Percentiles rank a stretch among this genome's conserved stretches.
phyloP scores from a whole-genome alignment of 2,888 invertebrate species.

The Nomada ruficornis region DNA sequence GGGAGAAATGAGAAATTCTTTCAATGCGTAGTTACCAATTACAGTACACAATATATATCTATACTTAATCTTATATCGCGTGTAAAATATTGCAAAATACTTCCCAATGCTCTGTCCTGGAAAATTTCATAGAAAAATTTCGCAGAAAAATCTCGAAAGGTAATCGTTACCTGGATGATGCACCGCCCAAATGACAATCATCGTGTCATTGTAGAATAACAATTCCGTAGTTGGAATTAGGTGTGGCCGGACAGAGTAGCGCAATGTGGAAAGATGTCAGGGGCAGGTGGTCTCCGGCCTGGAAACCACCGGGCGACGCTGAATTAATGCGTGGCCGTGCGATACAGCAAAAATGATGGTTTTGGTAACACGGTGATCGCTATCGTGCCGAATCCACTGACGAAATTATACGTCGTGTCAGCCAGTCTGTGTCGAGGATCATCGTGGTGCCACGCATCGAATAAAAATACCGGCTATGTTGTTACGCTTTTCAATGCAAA shows the following conservation, averaged over 20 bases:
- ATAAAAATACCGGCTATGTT: not conserved
- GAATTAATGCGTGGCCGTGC: conserved; percentile 47
- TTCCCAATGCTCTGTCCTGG: too few species aligned
- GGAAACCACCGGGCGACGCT: conserved; percentile 16
- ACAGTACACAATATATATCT: too few species aligned
- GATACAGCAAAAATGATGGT: conserved; percentile 49
- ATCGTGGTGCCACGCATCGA: not conserved
- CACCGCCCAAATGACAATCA: too few species aligned
- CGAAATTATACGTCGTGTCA: conserved; percentile 53
- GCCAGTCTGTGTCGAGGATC: not conserved
- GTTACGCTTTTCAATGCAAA: not conserved
- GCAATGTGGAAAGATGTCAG: conserved; percentile 35
- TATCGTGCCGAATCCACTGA: conserved; percentile 59
- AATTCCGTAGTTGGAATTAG: conserved; percentile 43
- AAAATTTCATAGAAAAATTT: too few species aligned
- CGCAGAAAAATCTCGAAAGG: too few species aligned
- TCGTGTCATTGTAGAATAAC: conserved; percentile 17
- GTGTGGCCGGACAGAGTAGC: conserved; percentile 7
- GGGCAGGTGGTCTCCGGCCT: conserved; percentile 44
- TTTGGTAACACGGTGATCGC: conserved; percentile 49
- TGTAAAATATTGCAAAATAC: too few species aligned
- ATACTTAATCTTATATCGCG: too few species aligned
- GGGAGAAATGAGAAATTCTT: too few species aligned
- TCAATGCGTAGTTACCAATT: too few species aligned
- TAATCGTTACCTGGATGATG: too few species aligned